phyloP scores from a whole-genome alignment of 1,140 invertebrate species.

The Achroia grisella region DNA sequence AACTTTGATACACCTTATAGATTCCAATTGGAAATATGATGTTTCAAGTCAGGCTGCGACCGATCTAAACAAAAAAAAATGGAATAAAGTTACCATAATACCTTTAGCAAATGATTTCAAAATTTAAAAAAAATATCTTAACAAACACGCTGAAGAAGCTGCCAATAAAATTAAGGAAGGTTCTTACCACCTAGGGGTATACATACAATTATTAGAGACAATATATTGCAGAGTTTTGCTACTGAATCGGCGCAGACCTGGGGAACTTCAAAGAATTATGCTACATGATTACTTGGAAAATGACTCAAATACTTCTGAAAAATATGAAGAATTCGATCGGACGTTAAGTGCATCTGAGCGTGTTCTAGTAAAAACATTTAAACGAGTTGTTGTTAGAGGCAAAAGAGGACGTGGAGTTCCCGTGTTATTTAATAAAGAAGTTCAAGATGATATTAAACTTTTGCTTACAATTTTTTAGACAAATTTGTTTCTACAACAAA shows the following conservation, averaged over 20 bases:
- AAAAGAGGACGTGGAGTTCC: slow-evolving; percentile 12
- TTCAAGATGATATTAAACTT: slow-evolving; percentile 13
- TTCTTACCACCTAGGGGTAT: slow-evolving; percentile 4
- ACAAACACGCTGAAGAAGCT: slow-evolving; percentile 11
- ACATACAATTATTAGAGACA: slow-evolving; percentile 13
- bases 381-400: slow-evolving; percentile 12
- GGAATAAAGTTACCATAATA: slow-evolving; percentile 38
- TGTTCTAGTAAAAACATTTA: slow-evolving; percentile 9
- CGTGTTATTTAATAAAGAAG: slow-evolving; percentile 10
- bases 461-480: slow-evolving; percentile 17
- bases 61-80: slow-evolving; percentile 38
- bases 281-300: not conserved
- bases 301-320: slow-evolving; percentile 2
- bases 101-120: slow-evolving; percentile 46
- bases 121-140: slow-evolving; percentile 33
- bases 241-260: slow-evolving; percentile 17
- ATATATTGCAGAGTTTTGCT: slow-evolving; percentile 15
- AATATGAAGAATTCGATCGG: slow-evolving; percentile 12
- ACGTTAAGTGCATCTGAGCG: slow-evolving; percentile 5
- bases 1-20: slow-evolving; percentile 31
- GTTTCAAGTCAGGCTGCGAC: slow-evolving; percentile 29
- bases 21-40: slow-evolving; percentile 38
- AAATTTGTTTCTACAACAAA: slow-evolving; percentile 10
- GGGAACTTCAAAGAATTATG: slow-evolving; percentile 12
- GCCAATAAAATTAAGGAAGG: slow-evolving; percentile 6